These are phyloP conservation scores for Nomada fabriciana DNA, from an alignment of 2,888 invertebrate species.

Conservation along the genomic window DNA sequence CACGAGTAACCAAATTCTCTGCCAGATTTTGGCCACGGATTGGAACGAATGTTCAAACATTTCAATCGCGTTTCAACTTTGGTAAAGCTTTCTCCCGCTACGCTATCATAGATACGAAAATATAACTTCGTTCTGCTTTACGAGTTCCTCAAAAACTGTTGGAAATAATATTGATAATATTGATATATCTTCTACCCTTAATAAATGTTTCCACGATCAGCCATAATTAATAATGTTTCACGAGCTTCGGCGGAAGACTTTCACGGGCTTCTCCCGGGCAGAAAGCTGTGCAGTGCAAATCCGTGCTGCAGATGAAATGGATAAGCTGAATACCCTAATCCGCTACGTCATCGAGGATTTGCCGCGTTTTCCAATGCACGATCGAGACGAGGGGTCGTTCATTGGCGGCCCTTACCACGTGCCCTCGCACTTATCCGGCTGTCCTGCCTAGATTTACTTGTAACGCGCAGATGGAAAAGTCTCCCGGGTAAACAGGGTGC, in stretches of 20 bases:
- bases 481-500: conserved; percentile 48
- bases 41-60: neutral
- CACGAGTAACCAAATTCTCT: conserved; percentile 10
- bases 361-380: conserved; percentile 31
- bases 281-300: no score
- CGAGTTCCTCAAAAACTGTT: neutral
- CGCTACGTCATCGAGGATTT: conserved; percentile 49
- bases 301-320: no score
- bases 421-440: conserved; percentile 2
- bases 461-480: conserved; percentile 49
- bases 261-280: no score
- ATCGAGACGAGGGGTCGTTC: conserved; percentile 21
- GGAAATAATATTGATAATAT: no score
- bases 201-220: no score
- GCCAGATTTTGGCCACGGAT: neutral
- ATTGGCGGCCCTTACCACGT: conserved; percentile 20
- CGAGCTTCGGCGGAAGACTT: no score
- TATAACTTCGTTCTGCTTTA: neutral
- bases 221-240: no score
- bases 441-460: conserved; percentile 26
- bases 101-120: neutral
- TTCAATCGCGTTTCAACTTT: conserved; percentile 11
- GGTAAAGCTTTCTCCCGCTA: neutral
- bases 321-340: conserved; percentile 42
- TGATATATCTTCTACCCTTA: no score